A percentile compares a stretch with the other conserved stretches of the same genome.
Conservation (phyloP, 2,888 invertebrate genomes). For the Hypercompe scribonia region DNA sequence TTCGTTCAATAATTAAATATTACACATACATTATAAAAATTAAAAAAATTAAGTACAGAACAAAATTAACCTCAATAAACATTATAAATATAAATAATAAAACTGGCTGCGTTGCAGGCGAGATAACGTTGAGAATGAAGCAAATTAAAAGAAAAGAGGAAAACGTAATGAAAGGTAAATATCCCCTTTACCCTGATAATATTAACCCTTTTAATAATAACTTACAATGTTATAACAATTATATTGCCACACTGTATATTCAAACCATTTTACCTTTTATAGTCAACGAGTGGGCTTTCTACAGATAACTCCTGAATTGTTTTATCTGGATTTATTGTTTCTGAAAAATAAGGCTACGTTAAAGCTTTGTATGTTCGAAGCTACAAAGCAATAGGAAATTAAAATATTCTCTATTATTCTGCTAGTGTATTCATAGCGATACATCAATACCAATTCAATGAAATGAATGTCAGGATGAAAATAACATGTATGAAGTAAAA, state of each 20-base stretch:
- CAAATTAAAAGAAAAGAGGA: constrained; percentile 8
- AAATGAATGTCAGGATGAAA: too few species aligned
- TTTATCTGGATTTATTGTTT: not conserved
- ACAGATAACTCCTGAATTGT: not conserved
- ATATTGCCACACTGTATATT: not conserved
- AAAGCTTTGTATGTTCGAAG: not conserved
- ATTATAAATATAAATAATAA: not conserved
- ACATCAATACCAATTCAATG: too few species aligned
- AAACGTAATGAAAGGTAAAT: constrained; percentile 14
- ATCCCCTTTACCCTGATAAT: not conserved
- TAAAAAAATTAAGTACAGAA: not conserved
- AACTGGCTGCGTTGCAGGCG: not conserved
- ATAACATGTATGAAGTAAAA: too few species aligned
- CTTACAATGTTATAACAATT: constrained; percentile 10
- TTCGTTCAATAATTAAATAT: not conserved
- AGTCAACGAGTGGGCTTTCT: not conserved
- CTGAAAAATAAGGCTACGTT: not conserved
- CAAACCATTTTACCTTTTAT: not conserved
- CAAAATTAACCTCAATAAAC: not conserved
- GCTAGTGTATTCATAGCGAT: too few species aligned
- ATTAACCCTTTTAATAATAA: constrained; percentile 8
- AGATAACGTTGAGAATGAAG: constrained; percentile 5
- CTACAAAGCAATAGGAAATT: not conserved
- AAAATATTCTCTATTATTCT: too few species aligned
- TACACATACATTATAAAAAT: too few species aligned